Base-by-base conservation (phyloP, 2,113 vertebrate genomes). In the Edolisoma coerulescens region DNA sequence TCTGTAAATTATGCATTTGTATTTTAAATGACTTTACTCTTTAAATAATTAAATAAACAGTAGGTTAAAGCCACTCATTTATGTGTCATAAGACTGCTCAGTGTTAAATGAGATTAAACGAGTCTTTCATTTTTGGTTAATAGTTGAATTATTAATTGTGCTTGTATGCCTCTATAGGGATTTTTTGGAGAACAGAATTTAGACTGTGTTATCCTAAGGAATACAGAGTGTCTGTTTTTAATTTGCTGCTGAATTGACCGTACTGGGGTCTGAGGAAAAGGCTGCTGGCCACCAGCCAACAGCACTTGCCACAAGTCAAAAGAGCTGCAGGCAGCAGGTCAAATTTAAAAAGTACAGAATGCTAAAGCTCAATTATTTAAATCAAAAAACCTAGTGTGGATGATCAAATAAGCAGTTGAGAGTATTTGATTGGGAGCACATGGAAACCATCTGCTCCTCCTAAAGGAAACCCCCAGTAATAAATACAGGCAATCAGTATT, bases 381-480 rank as follows among this genome's bases (percentile, higher is more conserved):
- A 97, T 96, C 37, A 96, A 97, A 97, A 96, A 97, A 59, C 42
- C 39, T 89, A 86, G 63, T 86, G 75, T 83, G 85, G 84, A 96
- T 95, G 96, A 98, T 97, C 97, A 97, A 97, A 97, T 95, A 97
- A 92, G 84, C 77, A 83, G 86, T 91, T 96, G 93, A 97, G 91
- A 95, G 84, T 79, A 96, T 97, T 96, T 97, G 95, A 97, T 96
- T 87, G 77, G 79, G 84, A 98, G 91, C 93, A 91, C 81, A 96
- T 92, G 87, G 89, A 94, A 97, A 94, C 91, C 96, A 98, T 97
- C 96, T 97, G 96, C 93, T 98, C 90, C 41, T 93, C 92, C 95
- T 69, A 81, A 96, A 92, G 92, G 61, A 93, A 93, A 96, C 87
- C n/a, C 60, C 75, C 61, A 81, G 61, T 80, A 95, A 97, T 83